A percentile compares a stretch with the other conserved stretches of the same genome.
These are phyloP conservation scores for Drosophila sproati DNA, from an alignment of 1,140 invertebrate genomes.

Conservation along the genomic window DNA sequence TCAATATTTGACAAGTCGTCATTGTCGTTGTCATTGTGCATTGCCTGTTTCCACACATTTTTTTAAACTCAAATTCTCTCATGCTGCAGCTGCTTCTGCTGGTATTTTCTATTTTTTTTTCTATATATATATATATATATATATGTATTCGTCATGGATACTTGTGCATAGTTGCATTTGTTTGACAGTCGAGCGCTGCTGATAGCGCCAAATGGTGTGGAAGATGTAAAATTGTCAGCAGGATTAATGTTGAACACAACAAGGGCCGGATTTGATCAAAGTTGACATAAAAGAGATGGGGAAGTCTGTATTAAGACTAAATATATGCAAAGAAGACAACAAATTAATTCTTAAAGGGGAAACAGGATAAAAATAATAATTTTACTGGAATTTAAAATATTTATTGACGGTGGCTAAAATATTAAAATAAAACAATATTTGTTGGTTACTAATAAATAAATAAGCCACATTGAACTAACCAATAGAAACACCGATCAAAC, in stretches of 20 bases:
- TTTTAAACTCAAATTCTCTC: conserved; percentile 30
- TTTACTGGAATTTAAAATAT: too few relatives aligned
- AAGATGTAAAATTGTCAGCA: conserved; percentile 40
- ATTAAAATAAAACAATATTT: too few relatives aligned
- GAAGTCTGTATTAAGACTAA: not conserved
- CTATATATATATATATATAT: conserved; percentile 4
- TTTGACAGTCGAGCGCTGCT: conserved; percentile 47
- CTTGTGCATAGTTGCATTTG: conserved; percentile 58
- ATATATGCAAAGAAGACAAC: not conserved
- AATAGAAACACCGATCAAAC: too few relatives aligned
- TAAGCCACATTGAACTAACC: too few relatives aligned
- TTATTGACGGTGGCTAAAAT: too few relatives aligned
- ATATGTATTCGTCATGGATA: conserved; percentile 48
- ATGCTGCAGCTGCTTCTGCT: conserved; percentile 17
- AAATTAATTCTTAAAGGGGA: too few relatives aligned
- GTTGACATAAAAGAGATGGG: not conserved
- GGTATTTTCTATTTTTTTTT: conserved; percentile 8
- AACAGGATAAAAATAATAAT: too few relatives aligned
- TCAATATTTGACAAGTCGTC: conserved; percentile 84
- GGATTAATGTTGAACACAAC: conserved; percentile 28
- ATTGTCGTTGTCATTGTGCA: conserved; percentile 69
- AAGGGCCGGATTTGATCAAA: not conserved
- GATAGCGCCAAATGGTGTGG: conserved; percentile 53
- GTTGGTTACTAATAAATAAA: too few relatives aligned
- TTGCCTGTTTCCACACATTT: conserved; percentile 47